Evolutionary conservation across 2,888 invertebrate genomes (phyloP).

Genomic region (Cantharis lateralis): DNA sequence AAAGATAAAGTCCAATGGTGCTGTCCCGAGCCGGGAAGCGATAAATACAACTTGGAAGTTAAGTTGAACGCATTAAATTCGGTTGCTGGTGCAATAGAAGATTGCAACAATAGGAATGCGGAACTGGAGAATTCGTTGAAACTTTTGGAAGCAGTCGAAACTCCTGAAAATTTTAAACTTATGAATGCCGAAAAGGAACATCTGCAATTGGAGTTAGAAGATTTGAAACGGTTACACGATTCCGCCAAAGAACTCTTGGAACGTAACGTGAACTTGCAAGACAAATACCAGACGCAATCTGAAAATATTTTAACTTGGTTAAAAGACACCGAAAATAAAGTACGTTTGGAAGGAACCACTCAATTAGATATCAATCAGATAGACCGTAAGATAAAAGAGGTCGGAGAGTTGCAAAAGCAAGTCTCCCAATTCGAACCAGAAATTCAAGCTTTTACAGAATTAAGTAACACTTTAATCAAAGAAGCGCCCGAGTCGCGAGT

Average conservation of each 20-base stretch:
- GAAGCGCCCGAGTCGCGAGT: conserved; percentile 84
- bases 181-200: conserved; percentile 72
- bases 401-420: conserved; percentile 65
- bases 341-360: conserved; percentile 73
- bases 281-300: conserved; percentile 76
- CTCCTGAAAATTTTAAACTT: conserved; percentile 69
- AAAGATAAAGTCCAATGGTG: conserved; percentile 93
- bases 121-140: conserved; percentile 75
- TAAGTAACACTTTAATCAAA: conserved; percentile 74
- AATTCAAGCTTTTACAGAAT: conserved; percentile 67
- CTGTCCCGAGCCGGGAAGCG: conserved; percentile 84
- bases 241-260: conserved; percentile 71
- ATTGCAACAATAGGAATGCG: conserved; percentile 68
- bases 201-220: conserved; percentile 72
- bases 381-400: conserved; percentile 70
- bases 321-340: conserved; percentile 77
- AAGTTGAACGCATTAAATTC: conserved; percentile 82
- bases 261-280: conserved; percentile 76
- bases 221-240: conserved; percentile 68
- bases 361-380: conserved; percentile 72
- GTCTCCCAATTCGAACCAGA: conserved; percentile 68
- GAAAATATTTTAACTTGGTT: conserved; percentile 78
- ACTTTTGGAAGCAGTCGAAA: conserved; percentile 74
- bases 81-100: conserved; percentile 72
- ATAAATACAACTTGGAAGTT: conserved; percentile 90